Evolutionary conservation across 2,113 vertebrate species (phyloP).

Genomic region (Serilophus lunatus): DNA sequence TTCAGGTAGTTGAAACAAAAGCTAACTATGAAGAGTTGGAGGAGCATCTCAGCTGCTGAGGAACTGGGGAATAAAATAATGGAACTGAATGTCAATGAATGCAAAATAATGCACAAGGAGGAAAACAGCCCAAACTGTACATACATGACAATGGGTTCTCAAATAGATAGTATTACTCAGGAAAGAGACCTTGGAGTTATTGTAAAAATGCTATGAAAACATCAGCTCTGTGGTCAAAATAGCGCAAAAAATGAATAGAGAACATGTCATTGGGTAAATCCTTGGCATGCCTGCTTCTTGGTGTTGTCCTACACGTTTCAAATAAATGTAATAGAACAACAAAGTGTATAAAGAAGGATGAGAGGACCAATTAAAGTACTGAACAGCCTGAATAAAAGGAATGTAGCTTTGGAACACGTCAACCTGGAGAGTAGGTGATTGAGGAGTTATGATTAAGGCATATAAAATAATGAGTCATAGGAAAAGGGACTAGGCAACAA

Average conservation of each 20-base stretch:
- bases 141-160: neutral
- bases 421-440: neutral
- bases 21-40: neutral
- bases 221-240: neutral
- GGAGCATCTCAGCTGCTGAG: neutral
- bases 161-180: neutral
- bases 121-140: neutral
- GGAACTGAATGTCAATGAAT: slow-evolving; percentile 1
- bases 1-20: neutral
- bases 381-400: neutral
- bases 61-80: neutral
- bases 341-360: neutral
- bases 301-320: neutral
- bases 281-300: neutral
- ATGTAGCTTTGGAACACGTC: neutral
- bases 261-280: neutral
- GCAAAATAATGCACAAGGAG: neutral
- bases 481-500: neutral
- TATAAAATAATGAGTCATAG: neutral
- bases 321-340: neutral
- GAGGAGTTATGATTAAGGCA: neutral
- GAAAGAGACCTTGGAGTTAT: slow-evolving; percentile 5
- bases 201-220: neutral
- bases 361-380: neutral
- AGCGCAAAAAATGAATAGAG: neutral